A percentile compares a stretch with the other conserved stretches of the same genome.
phyloP scores from a whole-genome alignment of 2,797 vertebrate genomes.

The Chaenodraco wilsoni region DNA sequence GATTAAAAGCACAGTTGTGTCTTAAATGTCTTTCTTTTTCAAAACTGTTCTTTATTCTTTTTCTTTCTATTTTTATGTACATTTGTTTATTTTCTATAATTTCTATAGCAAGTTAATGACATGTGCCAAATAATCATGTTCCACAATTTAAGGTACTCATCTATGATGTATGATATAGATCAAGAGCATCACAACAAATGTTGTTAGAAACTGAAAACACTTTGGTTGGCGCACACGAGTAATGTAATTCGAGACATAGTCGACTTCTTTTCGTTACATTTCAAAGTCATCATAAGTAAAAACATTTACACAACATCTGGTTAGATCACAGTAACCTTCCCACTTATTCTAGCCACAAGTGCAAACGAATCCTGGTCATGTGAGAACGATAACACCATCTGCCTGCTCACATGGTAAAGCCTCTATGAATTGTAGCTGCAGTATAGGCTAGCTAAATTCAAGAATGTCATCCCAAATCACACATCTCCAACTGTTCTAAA shows the following conservation, averaged over 20 bases:
- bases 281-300: not conserved
- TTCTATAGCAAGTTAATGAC: not conserved
- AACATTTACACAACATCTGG: not conserved
- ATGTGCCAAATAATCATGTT: not conserved
- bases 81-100: not conserved
- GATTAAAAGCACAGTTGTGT: no score
- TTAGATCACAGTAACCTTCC: not conserved
- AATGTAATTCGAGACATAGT: not conserved
- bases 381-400: slow-evolving; percentile 20
- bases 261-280: not conserved
- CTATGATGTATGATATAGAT: not conserved
- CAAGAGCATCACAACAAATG: not conserved
- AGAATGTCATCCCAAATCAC: not conserved
- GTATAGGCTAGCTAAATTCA: not conserved
- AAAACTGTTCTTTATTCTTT: no score
- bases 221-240: not conserved
- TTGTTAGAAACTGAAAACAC: not conserved
- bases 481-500: not conserved
- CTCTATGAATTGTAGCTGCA: not conserved
- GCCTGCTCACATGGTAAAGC: not conserved
- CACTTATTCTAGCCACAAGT: slow-evolving; percentile 2
- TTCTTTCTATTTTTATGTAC: not conserved
- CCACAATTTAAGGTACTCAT: not conserved
- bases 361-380: slow-evolving; percentile 13
- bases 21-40: no score